Evolutionary conservation across 1,140 invertebrate species (phyloP).

Genomic region (Onthophagus taurus): DNA sequence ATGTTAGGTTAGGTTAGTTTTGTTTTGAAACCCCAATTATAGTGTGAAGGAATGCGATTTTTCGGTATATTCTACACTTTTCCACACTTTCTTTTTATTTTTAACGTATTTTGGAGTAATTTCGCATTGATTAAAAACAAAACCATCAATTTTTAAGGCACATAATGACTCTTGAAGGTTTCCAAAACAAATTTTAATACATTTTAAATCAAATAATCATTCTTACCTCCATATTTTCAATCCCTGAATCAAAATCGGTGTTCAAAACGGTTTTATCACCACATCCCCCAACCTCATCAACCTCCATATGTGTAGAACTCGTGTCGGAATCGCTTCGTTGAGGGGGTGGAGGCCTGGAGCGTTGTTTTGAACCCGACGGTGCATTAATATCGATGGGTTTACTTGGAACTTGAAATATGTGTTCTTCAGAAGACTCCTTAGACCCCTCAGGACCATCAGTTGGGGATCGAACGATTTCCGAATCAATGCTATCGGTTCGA

Average conservation of each 20-base stretch:
- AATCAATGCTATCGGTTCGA: constrained; percentile 28
- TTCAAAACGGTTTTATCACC: constrained; percentile 42
- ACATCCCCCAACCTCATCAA: constrained; percentile 42
- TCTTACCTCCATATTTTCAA: constrained; percentile 65
- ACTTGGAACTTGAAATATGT: constrained; percentile 29
- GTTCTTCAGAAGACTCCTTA: constrained; percentile 7
- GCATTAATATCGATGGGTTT: constrained; percentile 32
- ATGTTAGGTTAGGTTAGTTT: no score
- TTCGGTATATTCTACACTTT: no score
- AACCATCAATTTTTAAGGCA: no score
- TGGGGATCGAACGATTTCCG: constrained; percentile 23
- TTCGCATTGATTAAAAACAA: no score
- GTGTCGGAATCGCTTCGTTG: constrained; percentile 33
- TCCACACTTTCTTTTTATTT: no score
- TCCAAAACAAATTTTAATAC: no score
- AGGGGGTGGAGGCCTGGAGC: constrained; percentile 19
- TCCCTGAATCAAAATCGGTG: constrained; percentile 62
- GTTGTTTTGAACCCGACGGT: constrained; percentile 26
- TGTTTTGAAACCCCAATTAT: no score
- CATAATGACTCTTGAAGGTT: no score
- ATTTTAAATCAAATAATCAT: no score
- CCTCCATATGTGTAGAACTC: constrained; percentile 45
- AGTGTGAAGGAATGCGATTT: no score
- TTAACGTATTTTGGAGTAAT: no score
- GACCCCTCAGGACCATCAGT: constrained; percentile 21